Conservation (phyloP, 2,797 vertebrate species). For the Nannoperca australis region DNA sequence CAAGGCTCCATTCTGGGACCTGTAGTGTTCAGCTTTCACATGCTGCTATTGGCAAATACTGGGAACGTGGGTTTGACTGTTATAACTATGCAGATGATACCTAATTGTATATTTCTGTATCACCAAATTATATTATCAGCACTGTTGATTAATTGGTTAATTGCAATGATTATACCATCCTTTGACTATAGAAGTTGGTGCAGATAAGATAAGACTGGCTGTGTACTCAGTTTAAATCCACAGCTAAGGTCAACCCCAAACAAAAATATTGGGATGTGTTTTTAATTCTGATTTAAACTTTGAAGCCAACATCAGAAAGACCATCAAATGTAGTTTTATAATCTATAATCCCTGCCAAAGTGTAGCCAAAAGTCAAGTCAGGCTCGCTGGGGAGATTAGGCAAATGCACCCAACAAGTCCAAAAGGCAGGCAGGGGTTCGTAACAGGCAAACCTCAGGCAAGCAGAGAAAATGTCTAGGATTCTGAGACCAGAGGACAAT, state of each 20-base stretch:
- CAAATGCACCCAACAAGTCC: neutral
- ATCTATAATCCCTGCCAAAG: constrained; percentile 1
- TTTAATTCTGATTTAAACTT: constrained; percentile 6
- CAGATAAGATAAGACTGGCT: neutral
- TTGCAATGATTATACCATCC: neutral
- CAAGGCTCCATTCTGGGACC: neutral
- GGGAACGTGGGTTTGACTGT: neutral
- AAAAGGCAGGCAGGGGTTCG: neutral
- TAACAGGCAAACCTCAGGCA: neutral
- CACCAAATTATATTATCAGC: neutral
- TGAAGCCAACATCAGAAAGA: neutral
- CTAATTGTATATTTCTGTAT: constrained; percentile 8
- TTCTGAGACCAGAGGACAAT: too few relatives aligned
- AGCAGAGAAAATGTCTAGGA: too few relatives aligned
- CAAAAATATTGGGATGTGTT: neutral
- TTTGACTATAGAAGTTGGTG: neutral
- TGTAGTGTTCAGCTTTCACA: neutral
- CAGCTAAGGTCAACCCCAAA: neutral
- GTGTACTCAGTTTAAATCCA: constrained; percentile 12
- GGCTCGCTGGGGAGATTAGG: neutral
- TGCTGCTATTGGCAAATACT: neutral
- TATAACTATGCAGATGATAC: neutral
- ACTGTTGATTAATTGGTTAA: neutral
- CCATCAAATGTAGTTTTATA: constrained; percentile 4
- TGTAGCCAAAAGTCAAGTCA: neutral